phyloP scores from a whole-genome alignment of 2,113 vertebrate species.

The Pachycephala philippinensis region DNA sequence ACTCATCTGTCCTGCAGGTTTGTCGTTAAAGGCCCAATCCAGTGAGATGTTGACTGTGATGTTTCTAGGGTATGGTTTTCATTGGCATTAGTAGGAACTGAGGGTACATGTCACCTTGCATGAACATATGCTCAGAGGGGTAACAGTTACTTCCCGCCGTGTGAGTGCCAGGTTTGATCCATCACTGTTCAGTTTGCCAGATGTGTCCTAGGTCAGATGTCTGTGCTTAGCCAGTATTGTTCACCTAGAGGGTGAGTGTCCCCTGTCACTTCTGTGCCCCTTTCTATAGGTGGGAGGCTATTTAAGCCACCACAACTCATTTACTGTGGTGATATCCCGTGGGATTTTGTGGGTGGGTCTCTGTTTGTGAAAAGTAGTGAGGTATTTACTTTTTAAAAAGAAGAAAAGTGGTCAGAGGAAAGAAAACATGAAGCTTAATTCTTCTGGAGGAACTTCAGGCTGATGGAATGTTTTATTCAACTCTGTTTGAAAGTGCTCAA shows the following conservation, averaged over 20 bases:
- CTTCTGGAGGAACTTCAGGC: slow-evolving; percentile 12
- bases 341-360: not conserved
- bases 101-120: not conserved
- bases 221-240: not conserved
- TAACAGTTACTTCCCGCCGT: not conserved
- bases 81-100: not conserved
- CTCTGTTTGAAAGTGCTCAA: slow-evolving; percentile 34
- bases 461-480: slow-evolving; percentile 32
- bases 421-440: slow-evolving; percentile 16
- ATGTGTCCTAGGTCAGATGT: not conserved
- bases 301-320: not conserved
- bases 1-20: not conserved
- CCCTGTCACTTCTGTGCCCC: not conserved
- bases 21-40: not conserved
- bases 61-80: not conserved
- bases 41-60: not conserved
- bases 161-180: not conserved
- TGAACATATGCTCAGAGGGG: not conserved
- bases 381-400: not conserved
- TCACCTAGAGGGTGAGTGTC: not conserved
- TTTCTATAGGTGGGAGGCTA: not conserved
- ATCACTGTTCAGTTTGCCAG: not conserved
- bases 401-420: not conserved
- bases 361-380: not conserved
- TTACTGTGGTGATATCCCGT: not conserved